Conservation (phyloP, 1,140 invertebrate genomes). For the Zaprionus capensis region DNA sequence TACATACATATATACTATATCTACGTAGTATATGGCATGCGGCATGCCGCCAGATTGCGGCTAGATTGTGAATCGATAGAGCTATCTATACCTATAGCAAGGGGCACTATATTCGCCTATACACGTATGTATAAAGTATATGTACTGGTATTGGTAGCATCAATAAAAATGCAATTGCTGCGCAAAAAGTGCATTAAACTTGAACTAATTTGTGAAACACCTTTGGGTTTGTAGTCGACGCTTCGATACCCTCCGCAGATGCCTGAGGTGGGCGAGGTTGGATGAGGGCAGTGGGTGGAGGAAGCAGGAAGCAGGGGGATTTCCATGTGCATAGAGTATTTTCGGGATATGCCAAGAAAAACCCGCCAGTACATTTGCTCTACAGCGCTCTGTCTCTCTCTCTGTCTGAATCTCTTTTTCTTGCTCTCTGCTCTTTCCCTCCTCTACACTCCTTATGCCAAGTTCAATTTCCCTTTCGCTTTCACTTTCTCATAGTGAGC, state of each 20-base stretch:
- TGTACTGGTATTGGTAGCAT: slow-evolving; percentile 24
- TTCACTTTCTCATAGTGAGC: too few relatives aligned
- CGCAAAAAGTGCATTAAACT: slow-evolving; percentile 72
- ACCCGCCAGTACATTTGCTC: not conserved
- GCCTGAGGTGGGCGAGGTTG: not conserved
- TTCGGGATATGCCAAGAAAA: not conserved
- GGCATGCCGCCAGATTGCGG: slow-evolving; percentile 62
- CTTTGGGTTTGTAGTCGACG: not conserved
- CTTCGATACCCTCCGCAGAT: not conserved
- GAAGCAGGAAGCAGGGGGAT: not conserved
- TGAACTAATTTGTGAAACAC: slow-evolving; percentile 55
- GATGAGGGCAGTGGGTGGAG: not conserved
- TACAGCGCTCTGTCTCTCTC: not conserved
- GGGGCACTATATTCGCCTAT: not conserved
- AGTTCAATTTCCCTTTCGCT: too few relatives aligned
- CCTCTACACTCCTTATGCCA: too few relatives aligned
- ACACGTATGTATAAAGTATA: not conserved
- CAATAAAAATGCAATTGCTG: slow-evolving; percentile 47
- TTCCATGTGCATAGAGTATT: not conserved
- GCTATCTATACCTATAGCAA: not conserved
- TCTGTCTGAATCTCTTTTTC: too few relatives aligned
- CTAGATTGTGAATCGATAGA: slow-evolving; percentile 19
- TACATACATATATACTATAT: too few relatives aligned
- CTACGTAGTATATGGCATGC: not conserved
- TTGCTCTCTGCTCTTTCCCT: too few relatives aligned